Conservation (phyloP, 2,888 invertebrate genomes). For the Acronicta psi region DNA sequence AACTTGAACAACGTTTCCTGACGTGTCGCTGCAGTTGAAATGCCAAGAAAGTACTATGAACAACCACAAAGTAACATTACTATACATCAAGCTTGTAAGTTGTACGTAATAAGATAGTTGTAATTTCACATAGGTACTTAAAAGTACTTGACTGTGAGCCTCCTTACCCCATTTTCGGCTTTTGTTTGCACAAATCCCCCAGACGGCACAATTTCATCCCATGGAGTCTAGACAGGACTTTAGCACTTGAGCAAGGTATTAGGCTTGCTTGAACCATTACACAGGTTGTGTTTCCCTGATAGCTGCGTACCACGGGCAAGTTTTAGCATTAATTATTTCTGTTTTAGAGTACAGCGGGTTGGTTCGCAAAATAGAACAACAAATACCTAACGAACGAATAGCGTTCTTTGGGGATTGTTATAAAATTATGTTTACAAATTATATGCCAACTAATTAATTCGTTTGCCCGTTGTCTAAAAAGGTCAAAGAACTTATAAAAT, state of each 20-base stretch:
- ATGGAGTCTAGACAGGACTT: constrained; percentile 43
- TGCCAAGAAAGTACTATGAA: constrained; percentile 8
- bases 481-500: constrained; percentile 13
- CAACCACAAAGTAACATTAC: constrained; percentile 4
- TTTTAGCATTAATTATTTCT: constrained; percentile 49
- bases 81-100: constrained; percentile 12
- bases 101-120: constrained; percentile 24
- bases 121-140: constrained; percentile 48
- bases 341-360: constrained; percentile 35
- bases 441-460: constrained; percentile 21
- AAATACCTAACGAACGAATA: constrained; percentile 30
- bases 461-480: constrained; percentile 16
- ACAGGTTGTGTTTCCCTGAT: constrained; percentile 42
- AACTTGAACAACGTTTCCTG: constrained; percentile 2
- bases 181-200: constrained; percentile 50
- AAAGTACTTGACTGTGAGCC: constrained; percentile 10
- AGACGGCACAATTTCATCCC: constrained; percentile 35
- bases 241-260: constrained; percentile 27
- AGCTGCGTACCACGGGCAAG: constrained; percentile 27
- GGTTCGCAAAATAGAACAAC: constrained; percentile 30
- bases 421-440: constrained; percentile 40
- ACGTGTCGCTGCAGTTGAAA: not conserved
- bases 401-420: constrained; percentile 20
- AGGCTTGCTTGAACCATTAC: constrained; percentile 37
- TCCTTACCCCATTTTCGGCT: constrained; percentile 34